Evolutionary conservation across 2,113 vertebrate genomes (phyloP).

Genomic region (Cebus imitator): DNA sequence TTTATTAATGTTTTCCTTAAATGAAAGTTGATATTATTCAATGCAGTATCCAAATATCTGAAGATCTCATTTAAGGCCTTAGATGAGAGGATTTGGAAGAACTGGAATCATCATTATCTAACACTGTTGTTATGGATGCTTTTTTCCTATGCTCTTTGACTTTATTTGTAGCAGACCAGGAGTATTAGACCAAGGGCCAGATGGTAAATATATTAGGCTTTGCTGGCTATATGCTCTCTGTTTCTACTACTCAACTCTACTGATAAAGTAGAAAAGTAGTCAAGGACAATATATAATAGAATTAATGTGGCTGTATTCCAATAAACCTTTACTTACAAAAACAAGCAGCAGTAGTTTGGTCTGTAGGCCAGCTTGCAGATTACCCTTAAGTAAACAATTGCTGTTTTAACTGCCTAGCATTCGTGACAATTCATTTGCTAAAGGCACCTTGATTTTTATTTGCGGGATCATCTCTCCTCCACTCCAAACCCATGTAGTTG

Average conservation of each 20-base stretch:
- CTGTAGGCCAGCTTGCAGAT: neutral
- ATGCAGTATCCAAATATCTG: neutral
- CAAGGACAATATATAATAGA: neutral
- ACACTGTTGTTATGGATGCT: neutral
- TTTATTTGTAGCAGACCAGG: neutral
- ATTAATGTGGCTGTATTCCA: neutral
- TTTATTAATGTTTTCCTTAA: neutral
- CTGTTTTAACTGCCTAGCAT: neutral
- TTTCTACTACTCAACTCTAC: neutral
- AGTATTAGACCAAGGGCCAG: neutral
- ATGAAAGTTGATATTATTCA: neutral
- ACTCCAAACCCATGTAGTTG: neutral
- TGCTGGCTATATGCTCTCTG: neutral
- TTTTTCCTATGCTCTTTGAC: neutral
- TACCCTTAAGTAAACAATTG: neutral
- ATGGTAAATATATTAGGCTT: neutral
- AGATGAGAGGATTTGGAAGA: neutral
- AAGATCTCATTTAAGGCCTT: neutral
- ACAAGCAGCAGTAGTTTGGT: neutral
- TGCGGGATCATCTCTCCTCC: neutral
- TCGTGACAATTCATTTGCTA: neutral
- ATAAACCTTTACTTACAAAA: conserved; percentile 30
- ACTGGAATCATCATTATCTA: neutral
- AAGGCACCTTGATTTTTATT: neutral
- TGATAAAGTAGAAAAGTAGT: neutral